Conservation (phyloP, 2,113 vertebrate genomes). For the Aptenodytes forsteri region DNA sequence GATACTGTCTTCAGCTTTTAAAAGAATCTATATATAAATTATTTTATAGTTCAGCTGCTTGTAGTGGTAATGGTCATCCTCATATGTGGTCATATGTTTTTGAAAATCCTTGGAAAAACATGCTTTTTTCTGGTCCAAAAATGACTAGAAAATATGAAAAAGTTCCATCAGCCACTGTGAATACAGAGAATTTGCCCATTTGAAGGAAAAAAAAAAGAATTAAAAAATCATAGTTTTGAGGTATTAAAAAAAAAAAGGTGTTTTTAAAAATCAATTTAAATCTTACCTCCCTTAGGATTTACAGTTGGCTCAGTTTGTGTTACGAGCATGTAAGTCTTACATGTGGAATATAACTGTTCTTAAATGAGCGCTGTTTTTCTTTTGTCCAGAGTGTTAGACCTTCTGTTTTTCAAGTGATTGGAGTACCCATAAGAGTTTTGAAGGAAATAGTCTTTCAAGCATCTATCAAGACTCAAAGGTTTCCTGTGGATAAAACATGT, state of each 20-base stretch:
- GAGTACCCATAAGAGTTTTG: background rate
- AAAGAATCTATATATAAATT: background rate
- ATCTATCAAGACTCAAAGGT: background rate
- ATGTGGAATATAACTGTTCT: background rate
- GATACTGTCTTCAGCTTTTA: background rate
- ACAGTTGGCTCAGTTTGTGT: background rate
- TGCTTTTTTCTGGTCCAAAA: background rate
- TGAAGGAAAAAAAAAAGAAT: background rate
- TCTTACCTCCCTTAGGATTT: background rate
- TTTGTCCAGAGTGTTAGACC: background rate
- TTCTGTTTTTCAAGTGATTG: background rate
- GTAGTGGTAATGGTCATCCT: background rate
- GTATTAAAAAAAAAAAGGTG: background rate
- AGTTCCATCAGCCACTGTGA: background rate
- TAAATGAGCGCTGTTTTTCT: background rate
- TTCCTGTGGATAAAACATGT: background rate
- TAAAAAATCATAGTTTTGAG: background rate
- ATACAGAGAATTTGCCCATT: background rate
- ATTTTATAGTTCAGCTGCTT: background rate
- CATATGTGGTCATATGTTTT: fast-evolving
- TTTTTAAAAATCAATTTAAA: background rate
- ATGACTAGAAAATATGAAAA: background rate
- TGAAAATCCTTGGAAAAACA: background rate
- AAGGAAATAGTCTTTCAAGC: background rate
- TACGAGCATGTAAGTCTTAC: background rate